Evolutionary conservation across 2,797 vertebrate genomes (phyloP), one percentile per base, ranked within the genome.

Genomic region (Thamnophis elegans): DNA sequence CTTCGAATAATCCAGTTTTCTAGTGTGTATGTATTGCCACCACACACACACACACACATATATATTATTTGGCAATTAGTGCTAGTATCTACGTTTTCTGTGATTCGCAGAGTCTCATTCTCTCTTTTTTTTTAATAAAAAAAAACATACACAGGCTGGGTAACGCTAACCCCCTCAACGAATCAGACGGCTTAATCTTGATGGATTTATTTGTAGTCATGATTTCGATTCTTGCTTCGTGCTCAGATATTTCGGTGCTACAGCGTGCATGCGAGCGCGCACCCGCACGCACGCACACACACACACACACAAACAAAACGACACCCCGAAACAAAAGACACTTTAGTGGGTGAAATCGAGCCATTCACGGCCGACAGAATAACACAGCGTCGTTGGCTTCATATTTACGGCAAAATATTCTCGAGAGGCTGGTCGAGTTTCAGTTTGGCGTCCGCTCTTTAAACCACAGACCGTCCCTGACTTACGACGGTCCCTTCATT

Each of bases 1-100:
- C 94, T 94, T 93, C 89, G 32, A 91, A 85, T 47, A 18, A 89
- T 54, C 36, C 58, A 25, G 36, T 18, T 36, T 36, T 87, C 82
- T 90, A 18, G 36, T 55, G 88, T 88, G 12, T 55, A 88, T 88
- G 12, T 92, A 90, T 22, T 62, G 18, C 93, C 95, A 47, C 47
- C 47, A 47, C 53, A 12, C 53, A 54, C 54, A 54, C 54, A 54
- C 54, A 54, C 54, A 54, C 54, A 54, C 54, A 54, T 7, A 25
- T 1, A 28, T n/a, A n/a, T n/a, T n/a, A n/a, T 32, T 14, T 68
- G 56, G 91, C 58, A 94, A 93, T 93, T 90, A 93, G 47, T 86
- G 51, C 55, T 51, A 26, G 14, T 13, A 51, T 58, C 26, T 8
- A 22, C 10, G 13, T 60, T 91, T 68, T 55, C 59, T 4, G n/a